These are phyloP conservation scores for Labrus mixtus DNA, from an alignment of 2,113 vertebrate species.

Conservation along the genomic window DNA sequence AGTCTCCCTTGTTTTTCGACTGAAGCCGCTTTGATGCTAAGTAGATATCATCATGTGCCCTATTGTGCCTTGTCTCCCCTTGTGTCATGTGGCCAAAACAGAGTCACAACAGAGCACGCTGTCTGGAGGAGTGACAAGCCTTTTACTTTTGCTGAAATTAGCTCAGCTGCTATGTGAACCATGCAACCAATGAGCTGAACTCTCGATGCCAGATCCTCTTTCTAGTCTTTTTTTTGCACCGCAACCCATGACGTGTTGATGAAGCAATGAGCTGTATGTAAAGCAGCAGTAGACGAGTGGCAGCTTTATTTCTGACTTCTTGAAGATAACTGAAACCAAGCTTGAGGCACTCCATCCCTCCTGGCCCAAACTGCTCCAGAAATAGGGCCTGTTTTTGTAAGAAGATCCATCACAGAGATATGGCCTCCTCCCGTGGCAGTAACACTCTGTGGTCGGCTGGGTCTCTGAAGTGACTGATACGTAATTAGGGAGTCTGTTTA, in stretches of 20 bases:
- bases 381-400: slow-evolving; percentile 81
- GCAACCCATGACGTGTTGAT: slow-evolving; percentile 40
- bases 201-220: neutral
- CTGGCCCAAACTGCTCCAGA: slow-evolving; percentile 73
- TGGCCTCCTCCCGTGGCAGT: slow-evolving; percentile 31
- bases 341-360: slow-evolving; percentile 44
- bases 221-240: neutral
- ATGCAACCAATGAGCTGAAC: neutral
- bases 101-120: neutral
- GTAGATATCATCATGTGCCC: slow-evolving; percentile 43
- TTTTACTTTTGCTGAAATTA: neutral
- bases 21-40: slow-evolving; percentile 34
- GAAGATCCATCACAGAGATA: slow-evolving; percentile 64
- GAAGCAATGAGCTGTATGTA: slow-evolving; percentile 24
- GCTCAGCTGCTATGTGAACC: neutral
- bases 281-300: neutral
- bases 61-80: slow-evolving; percentile 21
- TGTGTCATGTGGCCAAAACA: slow-evolving; percentile 39
- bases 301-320: slow-evolving; percentile 58
- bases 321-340: slow-evolving; percentile 59
- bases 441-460: slow-evolving; percentile 47
- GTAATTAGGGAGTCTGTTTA: slow-evolving; percentile 58
- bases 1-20: neutral
- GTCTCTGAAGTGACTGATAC: slow-evolving; percentile 55
- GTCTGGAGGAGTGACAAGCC: slow-evolving; percentile 15